Percentiles rank a stretch among this genome's conserved stretches.
Conservation (phyloP, 2,797 vertebrate species). For the Tangara arthus region DNA sequence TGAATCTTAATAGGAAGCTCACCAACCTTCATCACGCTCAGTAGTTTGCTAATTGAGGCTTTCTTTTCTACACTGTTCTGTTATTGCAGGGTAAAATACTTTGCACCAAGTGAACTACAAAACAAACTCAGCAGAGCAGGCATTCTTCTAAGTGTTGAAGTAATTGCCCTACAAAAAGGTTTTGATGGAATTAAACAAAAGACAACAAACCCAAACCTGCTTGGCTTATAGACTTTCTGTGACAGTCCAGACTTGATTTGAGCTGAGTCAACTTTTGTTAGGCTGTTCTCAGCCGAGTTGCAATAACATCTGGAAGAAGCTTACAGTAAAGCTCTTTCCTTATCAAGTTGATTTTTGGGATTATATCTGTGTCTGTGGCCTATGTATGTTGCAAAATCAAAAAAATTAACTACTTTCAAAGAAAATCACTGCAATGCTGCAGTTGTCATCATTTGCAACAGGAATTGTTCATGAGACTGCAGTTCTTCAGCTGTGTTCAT, state of each 20-base stretch:
- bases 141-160: not conserved
- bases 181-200: not conserved
- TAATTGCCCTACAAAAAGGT: not conserved
- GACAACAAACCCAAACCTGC: not conserved
- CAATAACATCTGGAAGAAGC: not conserved
- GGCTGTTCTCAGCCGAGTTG: not conserved
- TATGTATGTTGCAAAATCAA: not conserved
- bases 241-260: not conserved
- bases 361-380: not conserved
- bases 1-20: not conserved
- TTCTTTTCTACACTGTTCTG: not conserved
- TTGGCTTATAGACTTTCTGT: not conserved
- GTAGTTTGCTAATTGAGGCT: constrained; percentile 24
- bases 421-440: not conserved
- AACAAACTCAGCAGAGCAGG: not conserved
- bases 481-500: not conserved
- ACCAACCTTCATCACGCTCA: not conserved
- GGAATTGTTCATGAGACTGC: not conserved
- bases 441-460: not conserved
- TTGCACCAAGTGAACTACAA: not conserved
- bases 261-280: not conserved
- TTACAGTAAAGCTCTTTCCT: not conserved
- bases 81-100: not conserved
- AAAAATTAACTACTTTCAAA: not conserved
- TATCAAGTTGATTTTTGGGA: not conserved